Percentiles rank a stretch among this genome's conserved stretches.
Evolutionary conservation across 2,888 invertebrate genomes (phyloP).

Genomic region (Spodoptera exigua): DNA sequence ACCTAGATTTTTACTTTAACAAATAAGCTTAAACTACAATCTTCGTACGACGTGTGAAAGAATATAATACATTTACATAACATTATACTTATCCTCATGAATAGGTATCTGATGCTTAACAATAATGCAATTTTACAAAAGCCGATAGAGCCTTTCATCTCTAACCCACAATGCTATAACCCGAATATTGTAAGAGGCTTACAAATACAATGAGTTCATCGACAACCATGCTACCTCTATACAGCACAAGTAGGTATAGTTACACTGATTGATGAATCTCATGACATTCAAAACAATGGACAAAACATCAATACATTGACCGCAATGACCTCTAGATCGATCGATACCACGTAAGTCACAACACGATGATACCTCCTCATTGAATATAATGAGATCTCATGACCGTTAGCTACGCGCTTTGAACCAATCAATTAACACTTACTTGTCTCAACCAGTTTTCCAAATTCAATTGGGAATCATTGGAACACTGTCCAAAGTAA

Average conservation of each 20-base stretch:
- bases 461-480: conserved; percentile 50
- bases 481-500: conserved; percentile 46
- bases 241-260: conserved; percentile 66
- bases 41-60: conserved; percentile 45
- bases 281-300: conserved; percentile 80
- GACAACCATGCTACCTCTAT: conserved; percentile 61
- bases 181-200: conserved; percentile 69
- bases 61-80: conserved; percentile 51
- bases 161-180: conserved; percentile 56
- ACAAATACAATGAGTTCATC: conserved; percentile 65
- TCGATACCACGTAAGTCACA: conserved; percentile 77
- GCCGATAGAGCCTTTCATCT: conserved; percentile 39
- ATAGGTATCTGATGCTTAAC: conserved; percentile 38
- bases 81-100: conserved; percentile 55
- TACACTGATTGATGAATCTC: conserved; percentile 79
- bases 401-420: conserved; percentile 62
- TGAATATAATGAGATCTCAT: conserved; percentile 67
- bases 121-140: conserved; percentile 50
- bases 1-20: background rate
- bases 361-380: conserved; percentile 72
- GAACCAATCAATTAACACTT: conserved; percentile 74
- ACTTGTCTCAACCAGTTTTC: conserved; percentile 59
- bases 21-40: conserved; percentile 6
- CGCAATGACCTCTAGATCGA: conserved; percentile 70
- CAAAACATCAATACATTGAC: conserved; percentile 74